Evolutionary conservation across 1,140 invertebrate genomes (phyloP).

Genomic region (Kradibia gibbosae): DNA sequence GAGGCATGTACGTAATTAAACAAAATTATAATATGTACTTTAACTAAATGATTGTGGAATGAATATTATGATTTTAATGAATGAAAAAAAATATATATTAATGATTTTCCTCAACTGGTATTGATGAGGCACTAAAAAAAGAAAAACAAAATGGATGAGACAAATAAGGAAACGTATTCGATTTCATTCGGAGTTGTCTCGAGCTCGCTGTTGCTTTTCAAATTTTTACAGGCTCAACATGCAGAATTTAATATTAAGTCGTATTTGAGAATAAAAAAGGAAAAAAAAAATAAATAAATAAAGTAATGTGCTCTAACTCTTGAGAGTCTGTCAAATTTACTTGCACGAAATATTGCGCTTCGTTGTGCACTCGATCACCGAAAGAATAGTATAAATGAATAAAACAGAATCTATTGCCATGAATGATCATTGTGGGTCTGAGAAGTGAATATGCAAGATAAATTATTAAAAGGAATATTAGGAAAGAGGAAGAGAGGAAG

Average conservation of each 20-base stretch:
- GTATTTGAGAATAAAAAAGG: constrained; percentile 18
- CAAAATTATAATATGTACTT: constrained; percentile 24
- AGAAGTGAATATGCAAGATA: neutral
- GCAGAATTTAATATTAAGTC: constrained; percentile 32
- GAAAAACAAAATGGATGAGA: neutral
- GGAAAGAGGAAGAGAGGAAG: neutral
- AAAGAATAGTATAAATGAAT: neutral
- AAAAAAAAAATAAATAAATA: constrained; percentile 41
- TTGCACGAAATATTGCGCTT: constrained; percentile 40
- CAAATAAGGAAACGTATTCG: neutral
- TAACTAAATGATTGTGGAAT: neutral
- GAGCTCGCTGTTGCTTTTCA: constrained; percentile 46
- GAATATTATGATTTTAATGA: neutral
- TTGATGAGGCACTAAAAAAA: neutral
- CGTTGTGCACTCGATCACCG: constrained; percentile 36
- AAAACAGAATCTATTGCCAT: constrained; percentile 15
- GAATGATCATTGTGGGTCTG: neutral
- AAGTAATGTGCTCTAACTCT: constrained; percentile 39
- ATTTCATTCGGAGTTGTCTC: constrained; percentile 22
- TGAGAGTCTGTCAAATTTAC: constrained; percentile 46
- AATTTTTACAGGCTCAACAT: constrained; percentile 44
- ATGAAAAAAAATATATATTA: neutral
- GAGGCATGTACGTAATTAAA: constrained; percentile 25
- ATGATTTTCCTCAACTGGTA: constrained; percentile 1
- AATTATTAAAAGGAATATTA: too few species aligned